phyloP scores from a whole-genome alignment of 2,797 vertebrate genomes.

The Gymnothorax javanicus region DNA sequence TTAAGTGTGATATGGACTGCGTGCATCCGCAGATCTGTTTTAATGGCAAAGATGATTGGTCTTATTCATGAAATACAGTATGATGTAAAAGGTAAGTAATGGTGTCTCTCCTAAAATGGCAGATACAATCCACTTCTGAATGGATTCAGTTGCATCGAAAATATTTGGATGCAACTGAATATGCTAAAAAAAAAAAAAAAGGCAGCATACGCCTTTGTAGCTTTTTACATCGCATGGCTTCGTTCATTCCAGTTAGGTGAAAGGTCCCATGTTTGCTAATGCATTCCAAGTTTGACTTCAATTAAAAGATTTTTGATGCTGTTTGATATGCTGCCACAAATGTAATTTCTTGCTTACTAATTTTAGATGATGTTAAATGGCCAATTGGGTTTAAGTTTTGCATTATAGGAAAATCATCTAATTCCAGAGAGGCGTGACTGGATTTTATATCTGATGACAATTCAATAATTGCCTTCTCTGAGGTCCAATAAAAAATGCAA shows the following conservation, averaged over 20 bases:
- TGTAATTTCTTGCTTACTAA: conserved; percentile 21
- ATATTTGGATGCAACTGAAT: neutral
- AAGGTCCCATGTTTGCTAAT: neutral
- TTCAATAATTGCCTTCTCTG: conserved; percentile 13
- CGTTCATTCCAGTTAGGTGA: neutral
- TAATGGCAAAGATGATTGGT: neutral
- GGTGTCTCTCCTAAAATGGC: neutral
- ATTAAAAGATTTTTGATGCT: conserved; percentile 19
- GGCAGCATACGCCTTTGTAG: neutral
- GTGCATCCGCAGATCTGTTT: neutral
- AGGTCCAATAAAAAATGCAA: conserved; percentile 1
- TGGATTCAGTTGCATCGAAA: neutral
- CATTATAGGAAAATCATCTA: conserved; percentile 25
- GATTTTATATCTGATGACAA: conserved; percentile 29
- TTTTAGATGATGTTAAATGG: conserved; percentile 25
- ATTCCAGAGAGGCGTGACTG: conserved; percentile 18
- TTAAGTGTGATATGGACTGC: neutral
- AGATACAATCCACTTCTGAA: neutral
- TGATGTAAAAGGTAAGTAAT: neutral
- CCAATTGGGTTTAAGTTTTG: conserved; percentile 16
- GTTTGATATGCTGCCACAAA: conserved; percentile 9
- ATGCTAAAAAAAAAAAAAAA: neutral
- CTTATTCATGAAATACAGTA: neutral
- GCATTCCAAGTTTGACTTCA: conserved; percentile 19
- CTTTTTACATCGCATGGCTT: neutral